Percentiles rank a stretch among this genome's conserved stretches.
phyloP scores from a whole-genome alignment of 92 coral and sea anemone genomes.

The Zoanthus solanderi region DNA sequence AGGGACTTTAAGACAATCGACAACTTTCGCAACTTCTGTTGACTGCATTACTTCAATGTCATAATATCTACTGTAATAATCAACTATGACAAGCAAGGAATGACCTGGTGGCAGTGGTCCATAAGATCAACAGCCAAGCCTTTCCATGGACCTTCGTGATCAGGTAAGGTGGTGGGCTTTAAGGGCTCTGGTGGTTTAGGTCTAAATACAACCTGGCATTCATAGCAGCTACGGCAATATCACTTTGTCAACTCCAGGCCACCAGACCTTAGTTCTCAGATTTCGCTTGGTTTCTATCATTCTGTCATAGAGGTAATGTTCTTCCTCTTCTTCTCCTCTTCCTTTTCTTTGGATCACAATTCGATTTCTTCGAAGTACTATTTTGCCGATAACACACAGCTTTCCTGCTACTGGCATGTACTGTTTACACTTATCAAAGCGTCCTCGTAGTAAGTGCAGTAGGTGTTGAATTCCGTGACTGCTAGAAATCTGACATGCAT shows the following conservation, averaged over 20 bases:
- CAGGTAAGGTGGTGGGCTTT: neutral
- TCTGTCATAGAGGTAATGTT: neutral
- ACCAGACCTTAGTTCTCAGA: neutral
- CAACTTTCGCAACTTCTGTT: no score
- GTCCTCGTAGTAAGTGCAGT: neutral
- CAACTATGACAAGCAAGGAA: neutral
- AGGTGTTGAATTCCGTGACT: no score
- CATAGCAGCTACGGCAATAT: no score
- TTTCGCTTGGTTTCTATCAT: neutral
- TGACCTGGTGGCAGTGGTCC: neutral
- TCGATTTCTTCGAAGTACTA: neutral
- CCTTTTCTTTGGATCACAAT: neutral
- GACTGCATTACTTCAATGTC: no score
- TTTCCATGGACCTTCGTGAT: neutral
- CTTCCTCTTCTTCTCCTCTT: neutral
- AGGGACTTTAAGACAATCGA: no score
- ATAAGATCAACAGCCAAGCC: neutral
- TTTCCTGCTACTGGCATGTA: neutral
- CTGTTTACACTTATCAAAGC: neutral
- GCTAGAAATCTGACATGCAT: no score
- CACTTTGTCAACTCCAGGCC: neutral
- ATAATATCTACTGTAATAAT: neutral
- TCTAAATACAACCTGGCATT: neutral
- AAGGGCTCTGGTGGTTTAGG: neutral
- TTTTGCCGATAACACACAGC: conserved; percentile 1